phyloP scores from a whole-genome alignment of 1,140 invertebrate species.

The Drosophila kohkoa region DNA sequence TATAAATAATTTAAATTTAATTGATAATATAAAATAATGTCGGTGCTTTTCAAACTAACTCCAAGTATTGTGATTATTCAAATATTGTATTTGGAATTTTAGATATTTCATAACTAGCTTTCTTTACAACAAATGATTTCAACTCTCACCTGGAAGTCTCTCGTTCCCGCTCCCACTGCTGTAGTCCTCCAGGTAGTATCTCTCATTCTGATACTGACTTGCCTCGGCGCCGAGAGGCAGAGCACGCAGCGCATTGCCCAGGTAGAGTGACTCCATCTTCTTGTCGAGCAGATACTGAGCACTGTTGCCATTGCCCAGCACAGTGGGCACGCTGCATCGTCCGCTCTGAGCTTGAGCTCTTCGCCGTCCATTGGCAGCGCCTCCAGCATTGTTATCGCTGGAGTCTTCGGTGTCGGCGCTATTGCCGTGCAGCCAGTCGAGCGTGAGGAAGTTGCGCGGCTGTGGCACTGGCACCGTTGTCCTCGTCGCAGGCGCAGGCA shows the following conservation, averaged over 20 bases:
- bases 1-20: too few relatives aligned
- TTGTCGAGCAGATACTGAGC: slow-evolving; percentile 81
- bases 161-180: slow-evolving; percentile 78
- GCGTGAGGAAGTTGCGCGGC: slow-evolving; percentile 71
- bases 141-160: slow-evolving; percentile 68
- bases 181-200: slow-evolving; percentile 82
- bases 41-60: too few relatives aligned
- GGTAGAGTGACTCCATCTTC: slow-evolving; percentile 82
- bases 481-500: slow-evolving; percentile 61
- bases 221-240: slow-evolving; percentile 78
- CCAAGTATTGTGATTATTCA: too few relatives aligned
- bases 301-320: slow-evolving; percentile 58
- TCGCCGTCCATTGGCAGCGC: slow-evolving; percentile 39
- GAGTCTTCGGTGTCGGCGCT: slow-evolving; percentile 79
- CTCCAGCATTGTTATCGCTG: slow-evolving; percentile 65
- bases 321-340: slow-evolving; percentile 76
- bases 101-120: too few relatives aligned
- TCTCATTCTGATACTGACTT: slow-evolving; percentile 80
- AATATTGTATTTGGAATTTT: too few relatives aligned
- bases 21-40: too few relatives aligned
- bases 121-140: too few relatives aligned
- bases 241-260: slow-evolving; percentile 73
- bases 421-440: slow-evolving; percentile 77
- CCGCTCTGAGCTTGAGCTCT: slow-evolving; percentile 59
- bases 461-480: slow-evolving; percentile 62